phyloP scores from a whole-genome alignment of 2,113 vertebrate genomes.

The Colaptes auratus region DNA sequence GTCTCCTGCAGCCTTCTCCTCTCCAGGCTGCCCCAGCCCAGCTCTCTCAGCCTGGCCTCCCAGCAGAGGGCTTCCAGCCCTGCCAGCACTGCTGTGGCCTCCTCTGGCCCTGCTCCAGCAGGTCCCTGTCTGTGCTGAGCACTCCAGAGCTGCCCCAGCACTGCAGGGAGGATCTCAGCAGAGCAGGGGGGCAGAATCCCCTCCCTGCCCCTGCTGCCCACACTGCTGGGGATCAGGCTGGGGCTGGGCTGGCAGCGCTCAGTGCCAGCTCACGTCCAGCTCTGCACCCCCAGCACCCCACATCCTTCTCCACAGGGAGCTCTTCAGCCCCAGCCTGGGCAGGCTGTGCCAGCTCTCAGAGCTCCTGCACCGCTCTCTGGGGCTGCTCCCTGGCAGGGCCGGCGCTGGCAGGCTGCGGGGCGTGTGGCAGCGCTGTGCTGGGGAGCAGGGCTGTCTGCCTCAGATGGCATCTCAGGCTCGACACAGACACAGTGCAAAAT shows the following conservation, averaged over 20 bases:
- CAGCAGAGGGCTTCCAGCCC: background rate
- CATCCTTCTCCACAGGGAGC: background rate
- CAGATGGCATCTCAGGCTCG: constrained; percentile 57
- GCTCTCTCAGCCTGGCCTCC: background rate
- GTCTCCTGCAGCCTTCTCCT: background rate
- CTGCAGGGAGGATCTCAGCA: background rate
- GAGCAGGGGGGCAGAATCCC: background rate
- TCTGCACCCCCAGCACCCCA: background rate
- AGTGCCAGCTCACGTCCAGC: background rate
- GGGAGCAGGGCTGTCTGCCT: constrained; percentile 42
- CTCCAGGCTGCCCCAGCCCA: background rate
- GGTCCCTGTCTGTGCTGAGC: background rate
- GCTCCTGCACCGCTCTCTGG: accelerated
- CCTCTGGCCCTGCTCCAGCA: background rate
- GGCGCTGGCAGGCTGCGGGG: background rate
- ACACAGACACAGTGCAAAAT: constrained; percentile 43
- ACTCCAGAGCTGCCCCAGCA: background rate
- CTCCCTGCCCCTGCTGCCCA: background rate
- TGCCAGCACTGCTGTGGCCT: background rate
- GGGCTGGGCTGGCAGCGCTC: no score
- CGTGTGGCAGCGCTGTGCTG: constrained; percentile 17
- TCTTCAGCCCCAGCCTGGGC: background rate
- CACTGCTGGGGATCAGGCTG: background rate
- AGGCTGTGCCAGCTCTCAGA: background rate
- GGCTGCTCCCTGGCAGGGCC: background rate